Percentiles rank a stretch among this genome's conserved stretches.
phyloP scores from a whole-genome alignment of 2,888 invertebrate species.

The Taphrorychus bicolor region DNA sequence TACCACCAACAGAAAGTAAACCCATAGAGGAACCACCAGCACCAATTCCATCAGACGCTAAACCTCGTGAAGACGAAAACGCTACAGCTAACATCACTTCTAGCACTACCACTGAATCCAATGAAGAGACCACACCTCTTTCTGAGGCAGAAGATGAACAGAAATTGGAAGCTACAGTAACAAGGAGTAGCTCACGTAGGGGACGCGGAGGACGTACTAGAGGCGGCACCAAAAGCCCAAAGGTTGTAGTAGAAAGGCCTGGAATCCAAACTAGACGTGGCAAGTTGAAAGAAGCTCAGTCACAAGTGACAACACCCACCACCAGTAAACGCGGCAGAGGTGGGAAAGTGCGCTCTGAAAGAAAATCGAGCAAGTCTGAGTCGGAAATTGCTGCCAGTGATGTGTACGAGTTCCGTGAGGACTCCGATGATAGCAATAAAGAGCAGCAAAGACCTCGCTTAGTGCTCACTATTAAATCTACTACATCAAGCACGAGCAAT shows the following conservation, averaged over 20 bases:
- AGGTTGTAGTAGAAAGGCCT: conserved; percentile 46
- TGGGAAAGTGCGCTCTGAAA: conserved; percentile 64
- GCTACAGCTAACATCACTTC: no score
- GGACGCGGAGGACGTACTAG: conserved; percentile 54
- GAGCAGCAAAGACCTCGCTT: conserved; percentile 73
- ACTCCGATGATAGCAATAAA: conserved; percentile 76
- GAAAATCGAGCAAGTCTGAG: conserved; percentile 64
- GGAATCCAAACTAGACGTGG: conserved; percentile 67
- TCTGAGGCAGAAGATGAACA: conserved; percentile 11
- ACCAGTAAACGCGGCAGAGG: conserved; percentile 61
- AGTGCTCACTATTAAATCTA: conserved; percentile 82
- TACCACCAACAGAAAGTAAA: not conserved
- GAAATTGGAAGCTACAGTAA: conserved; percentile 31
- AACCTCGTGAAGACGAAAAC: conserved; percentile 42
- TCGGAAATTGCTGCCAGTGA: conserved; percentile 70
- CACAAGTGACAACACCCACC: conserved; percentile 42
- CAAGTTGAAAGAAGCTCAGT: conserved; percentile 49
- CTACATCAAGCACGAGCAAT: conserved; percentile 58
- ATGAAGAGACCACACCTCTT: conserved; percentile 49
- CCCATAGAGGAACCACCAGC: not conserved
- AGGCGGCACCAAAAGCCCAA: conserved; percentile 28
- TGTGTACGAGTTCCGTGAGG: conserved; percentile 90
- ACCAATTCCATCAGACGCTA: conserved; percentile 48
- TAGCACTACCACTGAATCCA: no score
- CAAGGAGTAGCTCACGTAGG: conserved; percentile 49